Conservation (phyloP, 2,888 invertebrate species). For the Margaritifera margaritifera region DNA sequence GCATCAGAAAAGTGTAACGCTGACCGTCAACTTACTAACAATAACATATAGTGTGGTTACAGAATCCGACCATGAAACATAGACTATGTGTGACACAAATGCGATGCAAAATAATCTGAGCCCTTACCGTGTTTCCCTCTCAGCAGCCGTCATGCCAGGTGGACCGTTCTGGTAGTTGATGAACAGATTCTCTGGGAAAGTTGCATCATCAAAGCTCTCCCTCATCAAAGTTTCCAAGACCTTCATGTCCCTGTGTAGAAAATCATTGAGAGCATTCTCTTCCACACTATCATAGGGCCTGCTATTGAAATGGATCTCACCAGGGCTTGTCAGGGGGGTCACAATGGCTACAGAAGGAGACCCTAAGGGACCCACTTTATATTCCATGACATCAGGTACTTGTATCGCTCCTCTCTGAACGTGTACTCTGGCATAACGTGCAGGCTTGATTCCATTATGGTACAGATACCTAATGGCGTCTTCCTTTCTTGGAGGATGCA, state of each 20-base stretch:
- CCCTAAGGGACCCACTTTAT: constrained; percentile 48
- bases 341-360: constrained; percentile 12
- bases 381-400: constrained; percentile 45
- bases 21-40: too few relatives aligned
- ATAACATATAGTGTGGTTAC: too few relatives aligned
- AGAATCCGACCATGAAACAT: too few relatives aligned
- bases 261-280: constrained; percentile 24
- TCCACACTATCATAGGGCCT: constrained; percentile 45
- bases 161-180: constrained; percentile 33
- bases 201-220: constrained; percentile 46
- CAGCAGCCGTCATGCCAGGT: constrained; percentile 28
- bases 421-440: constrained; percentile 38
- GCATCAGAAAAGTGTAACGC: too few relatives aligned
- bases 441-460: constrained; percentile 33
- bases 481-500: constrained; percentile 37
- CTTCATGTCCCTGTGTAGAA: constrained; percentile 28
- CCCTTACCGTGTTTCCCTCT: constrained; percentile 29
- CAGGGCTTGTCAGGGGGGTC: constrained; percentile 17
- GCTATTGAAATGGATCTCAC: constrained; percentile 42
- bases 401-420: constrained; percentile 37
- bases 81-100: too few relatives aligned
- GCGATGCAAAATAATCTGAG: too few relatives aligned
- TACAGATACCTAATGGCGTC: constrained; percentile 40
- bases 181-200: constrained; percentile 32
- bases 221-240: constrained; percentile 27